phyloP scores from a whole-genome alignment of 2,113 vertebrate genomes.

The Ctenodactylus gundi region DNA sequence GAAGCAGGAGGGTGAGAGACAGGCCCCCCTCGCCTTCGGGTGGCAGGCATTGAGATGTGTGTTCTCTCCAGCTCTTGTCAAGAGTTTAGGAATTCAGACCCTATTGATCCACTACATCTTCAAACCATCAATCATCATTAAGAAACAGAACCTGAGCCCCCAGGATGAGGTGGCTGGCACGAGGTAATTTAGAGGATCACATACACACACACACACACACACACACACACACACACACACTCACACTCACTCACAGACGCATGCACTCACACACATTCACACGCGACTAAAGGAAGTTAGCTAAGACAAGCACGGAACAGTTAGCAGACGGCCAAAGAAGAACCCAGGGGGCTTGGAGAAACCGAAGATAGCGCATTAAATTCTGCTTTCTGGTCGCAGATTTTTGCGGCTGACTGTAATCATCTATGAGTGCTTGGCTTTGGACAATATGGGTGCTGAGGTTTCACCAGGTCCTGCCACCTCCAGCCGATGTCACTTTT shows the following conservation, averaged over 20 bases:
- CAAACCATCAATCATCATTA: constrained; percentile 79
- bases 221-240: constrained; percentile 1
- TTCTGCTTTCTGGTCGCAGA: background rate
- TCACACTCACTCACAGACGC: background rate
- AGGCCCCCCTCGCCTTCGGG: background rate
- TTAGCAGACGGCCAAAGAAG: background rate
- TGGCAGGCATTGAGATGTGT: constrained; percentile 67
- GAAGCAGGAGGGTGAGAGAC: background rate
- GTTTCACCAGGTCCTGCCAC: background rate
- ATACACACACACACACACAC: background rate
- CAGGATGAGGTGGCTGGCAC: background rate
- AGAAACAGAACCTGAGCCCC: constrained; percentile 64
- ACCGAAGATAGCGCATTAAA: background rate
- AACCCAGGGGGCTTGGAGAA: background rate
- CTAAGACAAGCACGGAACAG: background rate
- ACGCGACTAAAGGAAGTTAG: background rate
- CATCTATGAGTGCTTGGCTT: background rate
- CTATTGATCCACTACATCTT: constrained; percentile 71
- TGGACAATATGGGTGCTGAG: background rate
- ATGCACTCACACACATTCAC: too few species aligned
- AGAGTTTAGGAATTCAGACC: constrained; percentile 76
- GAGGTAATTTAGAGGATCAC: constrained; percentile 67
- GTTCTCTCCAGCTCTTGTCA: constrained; percentile 66
- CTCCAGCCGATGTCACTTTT: background rate
- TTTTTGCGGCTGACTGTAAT: background rate